Evolutionary conservation across 37 sponge, comb jelly and placozoan genomes (phyloP).

Genomic region (Spongilla lacustris): DNA sequence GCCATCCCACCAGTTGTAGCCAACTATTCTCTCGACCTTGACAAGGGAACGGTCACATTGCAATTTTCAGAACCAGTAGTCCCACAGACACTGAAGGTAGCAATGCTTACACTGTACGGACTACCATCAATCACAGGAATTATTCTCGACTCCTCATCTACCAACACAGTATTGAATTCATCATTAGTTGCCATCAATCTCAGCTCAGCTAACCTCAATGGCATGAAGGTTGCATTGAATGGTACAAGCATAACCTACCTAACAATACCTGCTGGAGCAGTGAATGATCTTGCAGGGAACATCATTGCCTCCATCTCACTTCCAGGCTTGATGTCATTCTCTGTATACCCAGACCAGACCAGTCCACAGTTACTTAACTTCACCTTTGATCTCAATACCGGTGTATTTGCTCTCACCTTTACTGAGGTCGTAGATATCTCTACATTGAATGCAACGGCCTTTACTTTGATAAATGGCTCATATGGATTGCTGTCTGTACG

Average conservation of each 20-base stretch:
- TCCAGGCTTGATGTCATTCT: constrained; percentile 32
- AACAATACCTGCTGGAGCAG: constrained; percentile 27
- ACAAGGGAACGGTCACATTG: constrained; percentile 61
- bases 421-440: constrained; percentile 64
- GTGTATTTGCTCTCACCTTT: constrained; percentile 61
- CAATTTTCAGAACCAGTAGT: constrained; percentile 80
- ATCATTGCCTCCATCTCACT: constrained; percentile 13
- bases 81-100: constrained; percentile 16
- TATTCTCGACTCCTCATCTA: constrained; percentile 29
- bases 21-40: constrained; percentile 62
- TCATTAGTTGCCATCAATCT: constrained; percentile 53
- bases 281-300: constrained; percentile 65
- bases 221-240: constrained; percentile 36
- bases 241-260: constrained; percentile 46
- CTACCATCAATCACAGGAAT: constrained; percentile 18
- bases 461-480: constrained; percentile 39
- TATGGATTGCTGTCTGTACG: constrained; percentile 43
- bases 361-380: constrained; percentile 52
- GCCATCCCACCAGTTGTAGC: constrained; percentile 46
- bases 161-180: constrained; percentile 19
- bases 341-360: constrained; percentile 48
- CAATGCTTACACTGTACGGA: constrained; percentile 40
- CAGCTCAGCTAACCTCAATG: constrained; percentile 52
- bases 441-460: constrained; percentile 31
- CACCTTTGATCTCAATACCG: constrained; percentile 66